Base-by-base conservation (phyloP, 2,797 vertebrate genomes). In the Hephaestus fuliginosus region DNA sequence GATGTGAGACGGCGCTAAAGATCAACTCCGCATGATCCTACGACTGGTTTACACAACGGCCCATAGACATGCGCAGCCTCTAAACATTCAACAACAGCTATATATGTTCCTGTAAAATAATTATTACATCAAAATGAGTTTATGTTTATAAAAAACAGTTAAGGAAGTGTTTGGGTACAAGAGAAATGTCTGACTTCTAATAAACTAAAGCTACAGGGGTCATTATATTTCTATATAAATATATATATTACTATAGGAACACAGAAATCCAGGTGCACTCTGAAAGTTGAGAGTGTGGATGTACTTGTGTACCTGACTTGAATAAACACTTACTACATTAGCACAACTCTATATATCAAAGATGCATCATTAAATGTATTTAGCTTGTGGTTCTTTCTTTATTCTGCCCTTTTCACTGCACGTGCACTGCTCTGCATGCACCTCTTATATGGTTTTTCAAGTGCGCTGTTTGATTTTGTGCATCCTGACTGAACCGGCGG, bases 1-100 rank as follows among this genome's bases (percentile, higher is more conserved):
- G 92, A 92, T 94, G 92, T 88, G 84, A 73, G 76, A 66, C 51
- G 2, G 51, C 36, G 33, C 28, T 49, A 3, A 48, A 74, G 77
- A 67, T 41, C 1, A 22, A 56, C 17, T 43, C 78, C 13, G 41
- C 13, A 13, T 15, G 10, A 70, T 30, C 30, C 52, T 25, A 18
- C 58, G 20, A 17, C 20, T 41, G 22, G 9, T 22, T n/a, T 46
- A 18, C 30, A n/a, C 3, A 25, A 10, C 48, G 22, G 70, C 11
- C 28, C 43, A 48, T 20, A 48, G 8, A 62, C 4, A 43, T 41
- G 15, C 4, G 8, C 3, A 52, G 5, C 1, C 30, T 33, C 30
- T 5, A 33, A 33, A 33, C 30, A 33, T 33, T 25, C 4, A 43
- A 63, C 25, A 25, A 25, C 25, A 25, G 25, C 25, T 25, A 25